A percentile compares a stretch with the other conserved stretches of the same genome.
These are phyloP conservation scores for Eristalis arbustorum DNA, from an alignment of 2,888 invertebrate genomes.

Conservation along the genomic window DNA sequence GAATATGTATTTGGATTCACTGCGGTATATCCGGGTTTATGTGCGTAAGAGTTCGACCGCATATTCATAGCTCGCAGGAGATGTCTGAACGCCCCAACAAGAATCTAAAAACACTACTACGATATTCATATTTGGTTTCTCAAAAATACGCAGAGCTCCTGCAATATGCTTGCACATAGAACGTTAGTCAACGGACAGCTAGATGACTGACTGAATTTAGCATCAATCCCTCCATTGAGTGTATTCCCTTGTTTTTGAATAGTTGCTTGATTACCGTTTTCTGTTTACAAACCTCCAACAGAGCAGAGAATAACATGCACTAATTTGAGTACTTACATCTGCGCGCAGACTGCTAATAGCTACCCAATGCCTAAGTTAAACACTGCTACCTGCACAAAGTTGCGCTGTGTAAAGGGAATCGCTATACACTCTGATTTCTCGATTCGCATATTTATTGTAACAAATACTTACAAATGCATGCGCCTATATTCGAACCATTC, in stretches of 20 bases:
- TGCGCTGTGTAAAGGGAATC: neutral
- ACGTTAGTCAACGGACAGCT: too few species aligned
- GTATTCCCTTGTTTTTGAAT: neutral
- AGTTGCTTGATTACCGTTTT: neutral
- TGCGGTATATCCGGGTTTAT: too few species aligned
- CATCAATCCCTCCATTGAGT: neutral
- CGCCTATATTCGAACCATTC: conserved; percentile 25
- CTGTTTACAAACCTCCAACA: neutral
- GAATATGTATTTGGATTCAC: too few species aligned
- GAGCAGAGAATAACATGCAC: neutral
- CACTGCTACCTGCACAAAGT: neutral
- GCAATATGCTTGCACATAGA: too few species aligned
- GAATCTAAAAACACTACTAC: too few species aligned
- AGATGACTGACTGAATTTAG: too few species aligned
- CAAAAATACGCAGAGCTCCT: too few species aligned
- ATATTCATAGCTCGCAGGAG: too few species aligned
- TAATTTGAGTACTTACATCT: neutral
- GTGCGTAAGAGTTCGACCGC: too few species aligned
- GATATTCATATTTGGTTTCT: too few species aligned
- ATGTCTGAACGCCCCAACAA: too few species aligned
- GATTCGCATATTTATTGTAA: conserved; percentile 46
- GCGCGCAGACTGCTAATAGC: neutral
- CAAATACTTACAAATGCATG: conserved; percentile 9
- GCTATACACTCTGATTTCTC: neutral
- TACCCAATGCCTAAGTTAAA: neutral